Base-by-base conservation (phyloP, 2,797 vertebrate species). In the Myotis vivesi region DNA sequence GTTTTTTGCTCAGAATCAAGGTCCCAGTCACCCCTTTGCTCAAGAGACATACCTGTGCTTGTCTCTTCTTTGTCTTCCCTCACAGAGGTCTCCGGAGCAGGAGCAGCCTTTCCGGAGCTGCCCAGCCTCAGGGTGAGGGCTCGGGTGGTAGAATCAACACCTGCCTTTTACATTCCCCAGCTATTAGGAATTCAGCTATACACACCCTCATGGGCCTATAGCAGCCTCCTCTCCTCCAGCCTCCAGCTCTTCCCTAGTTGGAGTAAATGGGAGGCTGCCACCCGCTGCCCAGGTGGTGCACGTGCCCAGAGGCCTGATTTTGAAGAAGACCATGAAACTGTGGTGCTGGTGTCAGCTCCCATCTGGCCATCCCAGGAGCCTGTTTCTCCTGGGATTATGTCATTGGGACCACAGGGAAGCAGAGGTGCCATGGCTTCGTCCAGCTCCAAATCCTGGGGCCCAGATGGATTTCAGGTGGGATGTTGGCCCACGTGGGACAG, bases 391-490 rank as follows among this genome's bases (percentile, higher is more conserved):
- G 51, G 84, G 82, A 53, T 46, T 11, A 6, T 38, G 3, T 36
- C 17, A 1, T 0, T 0, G 17, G 36, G 87, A 51, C 33, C 33
- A 23, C 8, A 38, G 81, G 71, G 83, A 53, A 77, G 62, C 49
- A 44, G 19, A 4, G 20, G 51, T 0, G 0, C 22, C 9, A 7
- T 22, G 9, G 12, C 82, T 92, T 22, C 0, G 0, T 71, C 88
- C 0, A 0, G 36, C 73, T 94, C 15, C 69, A 62, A 49, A 77
- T 53, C 41, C n/a, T 75, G 25, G 76, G 53, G 30, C 53, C 49
- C 81, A 49, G 51, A 16, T 62, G 46, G 73, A 28, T 91, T 13
- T 16, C 23, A 8, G 81, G 92, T 77, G 80, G 91, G 86, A 68
- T 36, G 9, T 28, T 88, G 69, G 73, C 38, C 41, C 73, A 75